Evolutionary conservation across 64 coral and sea anemone species (phyloP).

Genomic region (Pocillopora verrucosa): DNA sequence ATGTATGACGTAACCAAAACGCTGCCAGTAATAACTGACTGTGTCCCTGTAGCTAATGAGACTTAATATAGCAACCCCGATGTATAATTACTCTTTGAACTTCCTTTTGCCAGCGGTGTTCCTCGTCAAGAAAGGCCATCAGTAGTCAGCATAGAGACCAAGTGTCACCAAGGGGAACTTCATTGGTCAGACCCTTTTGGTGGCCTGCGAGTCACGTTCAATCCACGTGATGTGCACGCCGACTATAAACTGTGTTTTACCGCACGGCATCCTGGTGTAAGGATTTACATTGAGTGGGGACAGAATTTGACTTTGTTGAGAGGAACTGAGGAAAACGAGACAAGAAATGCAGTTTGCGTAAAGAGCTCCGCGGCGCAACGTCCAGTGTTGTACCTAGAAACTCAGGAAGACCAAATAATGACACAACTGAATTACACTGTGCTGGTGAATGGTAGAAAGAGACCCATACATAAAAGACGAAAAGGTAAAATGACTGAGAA

Average conservation of each 20-base stretch:
- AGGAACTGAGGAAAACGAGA: neutral
- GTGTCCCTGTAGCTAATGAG: too few relatives aligned
- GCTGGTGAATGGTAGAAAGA: slow-evolving; percentile 17
- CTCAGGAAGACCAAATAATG: slow-evolving; percentile 20
- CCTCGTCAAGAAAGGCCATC: slow-evolving; percentile 13
- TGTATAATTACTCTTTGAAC: neutral
- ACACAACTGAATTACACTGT: slow-evolving; percentile 38
- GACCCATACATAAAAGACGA: neutral
- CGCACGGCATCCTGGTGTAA: slow-evolving; percentile 16
- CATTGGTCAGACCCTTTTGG: slow-evolving; percentile 24
- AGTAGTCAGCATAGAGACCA: slow-evolving; percentile 15
- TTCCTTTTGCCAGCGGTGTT: slow-evolving; percentile 2
- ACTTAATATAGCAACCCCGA: too few relatives aligned
- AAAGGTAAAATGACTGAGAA: neutral
- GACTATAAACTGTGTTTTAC: slow-evolving; percentile 31
- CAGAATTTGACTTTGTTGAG: neutral
- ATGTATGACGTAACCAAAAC: too few relatives aligned
- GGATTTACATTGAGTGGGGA: slow-evolving; percentile 1
- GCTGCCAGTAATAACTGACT: too few relatives aligned
- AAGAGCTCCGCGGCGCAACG: neutral
- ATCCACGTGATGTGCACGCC: slow-evolving; percentile 8
- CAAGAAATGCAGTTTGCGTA: slow-evolving; percentile 28
- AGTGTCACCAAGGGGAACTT: slow-evolving; percentile 26
- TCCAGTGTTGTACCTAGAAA: slow-evolving; percentile 25
- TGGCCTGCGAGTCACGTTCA: slow-evolving; percentile 32